phyloP scores from a whole-genome alignment of 2,888 invertebrate genomes.

The Apodemia mormo region DNA sequence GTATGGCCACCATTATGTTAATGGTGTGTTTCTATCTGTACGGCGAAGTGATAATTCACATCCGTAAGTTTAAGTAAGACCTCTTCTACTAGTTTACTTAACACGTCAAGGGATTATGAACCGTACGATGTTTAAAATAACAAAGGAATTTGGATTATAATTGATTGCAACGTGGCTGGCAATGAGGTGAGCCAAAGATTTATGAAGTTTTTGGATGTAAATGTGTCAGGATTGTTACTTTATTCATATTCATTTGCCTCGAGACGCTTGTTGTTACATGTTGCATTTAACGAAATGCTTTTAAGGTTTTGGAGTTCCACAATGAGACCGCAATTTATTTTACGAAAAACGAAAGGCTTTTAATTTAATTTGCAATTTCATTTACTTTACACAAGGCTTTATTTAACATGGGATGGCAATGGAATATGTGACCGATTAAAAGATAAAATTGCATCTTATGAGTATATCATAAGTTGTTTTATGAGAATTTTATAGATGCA shows the following conservation, averaged over 20 bases:
- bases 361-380: slow-evolving; percentile 1
- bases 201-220: slow-evolving; percentile 65
- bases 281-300: slow-evolving; percentile 10
- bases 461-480: no score
- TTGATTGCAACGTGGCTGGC: slow-evolving; percentile 46
- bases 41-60: no score
- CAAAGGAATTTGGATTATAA: slow-evolving; percentile 43
- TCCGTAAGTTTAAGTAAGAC: no score
- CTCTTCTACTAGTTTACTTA: slow-evolving; percentile 53
- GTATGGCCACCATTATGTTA: no score
- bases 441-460: background rate
- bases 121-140: slow-evolving; percentile 54
- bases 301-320: slow-evolving; percentile 15
- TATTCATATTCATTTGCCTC: slow-evolving; percentile 23
- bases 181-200: slow-evolving; percentile 50
- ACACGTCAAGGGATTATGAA: slow-evolving; percentile 58
- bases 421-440: background rate
- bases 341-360: slow-evolving; percentile 8
- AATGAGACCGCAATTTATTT: background rate
- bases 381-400: background rate
- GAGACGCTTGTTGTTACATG: background rate
- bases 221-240: slow-evolving; percentile 41
- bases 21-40: no score
- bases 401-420: background rate
- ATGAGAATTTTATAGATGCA: no score